Conservation (phyloP, 2,888 invertebrate genomes). For the Volucella inflata region DNA sequence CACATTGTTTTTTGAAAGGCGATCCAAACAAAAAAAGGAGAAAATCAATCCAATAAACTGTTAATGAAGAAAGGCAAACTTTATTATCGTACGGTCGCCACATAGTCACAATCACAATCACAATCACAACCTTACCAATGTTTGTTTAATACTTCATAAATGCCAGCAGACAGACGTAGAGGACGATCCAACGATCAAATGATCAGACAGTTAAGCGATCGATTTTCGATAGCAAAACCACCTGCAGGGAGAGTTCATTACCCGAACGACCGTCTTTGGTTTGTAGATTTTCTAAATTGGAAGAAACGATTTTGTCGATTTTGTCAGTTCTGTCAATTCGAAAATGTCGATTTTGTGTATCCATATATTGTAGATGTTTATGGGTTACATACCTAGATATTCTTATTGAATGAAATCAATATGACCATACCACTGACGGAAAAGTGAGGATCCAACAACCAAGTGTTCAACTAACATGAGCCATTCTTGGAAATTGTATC, state of each 20-base stretch:
- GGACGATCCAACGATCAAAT: slow-evolving; percentile 53
- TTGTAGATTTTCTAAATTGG: no score
- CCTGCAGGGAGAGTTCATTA: slow-evolving; percentile 66
- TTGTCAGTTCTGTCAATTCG: slow-evolving; percentile 38
- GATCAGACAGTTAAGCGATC: slow-evolving; percentile 61
- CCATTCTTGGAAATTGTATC: slow-evolving; percentile 71
- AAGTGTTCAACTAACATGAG: not conserved
- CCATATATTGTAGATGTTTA: slow-evolving; percentile 22
- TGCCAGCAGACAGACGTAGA: slow-evolving; percentile 46
- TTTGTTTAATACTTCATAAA: slow-evolving; percentile 64
- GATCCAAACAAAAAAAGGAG: slow-evolving; percentile 12
- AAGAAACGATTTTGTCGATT: slow-evolving; percentile 3
- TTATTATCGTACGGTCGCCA: slow-evolving; percentile 60
- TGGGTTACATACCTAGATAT: slow-evolving; percentile 12
- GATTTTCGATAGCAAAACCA: slow-evolving; percentile 60
- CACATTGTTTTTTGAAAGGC: slow-evolving; percentile 44
- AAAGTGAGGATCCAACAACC: slow-evolving; percentile 4
- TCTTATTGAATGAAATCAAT: slow-evolving; percentile 69
- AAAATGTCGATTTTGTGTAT: slow-evolving; percentile 30
- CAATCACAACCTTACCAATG: slow-evolving; percentile 6
- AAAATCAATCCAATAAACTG: slow-evolving; percentile 67
- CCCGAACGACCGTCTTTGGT: slow-evolving; percentile 29
- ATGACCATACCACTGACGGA: not conserved
- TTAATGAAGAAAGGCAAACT: slow-evolving; percentile 66
- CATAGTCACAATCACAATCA: slow-evolving; percentile 23